Percentiles rank a stretch among this genome's conserved stretches.
These are phyloP conservation scores for Microtus ochrogaster DNA, from an alignment of 2,113 vertebrate species.

Conservation along the genomic window DNA sequence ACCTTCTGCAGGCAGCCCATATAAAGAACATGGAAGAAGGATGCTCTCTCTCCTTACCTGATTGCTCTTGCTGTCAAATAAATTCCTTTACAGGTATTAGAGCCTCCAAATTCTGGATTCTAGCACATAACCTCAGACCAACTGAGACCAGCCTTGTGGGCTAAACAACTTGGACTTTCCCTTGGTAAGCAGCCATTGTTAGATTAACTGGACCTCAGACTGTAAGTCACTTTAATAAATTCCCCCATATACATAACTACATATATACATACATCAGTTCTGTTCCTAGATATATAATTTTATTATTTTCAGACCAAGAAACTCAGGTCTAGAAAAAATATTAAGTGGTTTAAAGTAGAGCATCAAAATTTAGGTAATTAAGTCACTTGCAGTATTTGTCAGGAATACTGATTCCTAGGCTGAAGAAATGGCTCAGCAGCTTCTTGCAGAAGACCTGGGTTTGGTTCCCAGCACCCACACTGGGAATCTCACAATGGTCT, in stretches of 20 bases:
- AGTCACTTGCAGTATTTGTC: background rate
- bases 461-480: background rate
- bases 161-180: background rate
- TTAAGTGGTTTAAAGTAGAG: slow-evolving; percentile 4
- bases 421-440: background rate
- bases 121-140: background rate
- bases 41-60: background rate
- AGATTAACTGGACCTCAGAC: background rate
- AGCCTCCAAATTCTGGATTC: background rate
- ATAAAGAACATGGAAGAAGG: background rate
- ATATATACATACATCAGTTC: background rate
- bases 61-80: background rate
- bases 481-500: background rate
- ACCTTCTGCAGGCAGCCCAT: background rate
- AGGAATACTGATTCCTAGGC: background rate
- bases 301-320: slow-evolving; percentile 58
- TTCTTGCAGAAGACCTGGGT: background rate
- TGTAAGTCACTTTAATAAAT: background rate
- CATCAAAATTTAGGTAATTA: slow-evolving; percentile 41
- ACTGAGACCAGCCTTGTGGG: background rate
- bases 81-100: background rate
- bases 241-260: background rate
- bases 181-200: background rate
- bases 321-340: background rate
- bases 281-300: background rate